Evolutionary conservation across 64 coral and sea anemone species (phyloP), one percentile per base, ranked within the genome.

Genomic region (Cladopsammia gracilis): DNA sequence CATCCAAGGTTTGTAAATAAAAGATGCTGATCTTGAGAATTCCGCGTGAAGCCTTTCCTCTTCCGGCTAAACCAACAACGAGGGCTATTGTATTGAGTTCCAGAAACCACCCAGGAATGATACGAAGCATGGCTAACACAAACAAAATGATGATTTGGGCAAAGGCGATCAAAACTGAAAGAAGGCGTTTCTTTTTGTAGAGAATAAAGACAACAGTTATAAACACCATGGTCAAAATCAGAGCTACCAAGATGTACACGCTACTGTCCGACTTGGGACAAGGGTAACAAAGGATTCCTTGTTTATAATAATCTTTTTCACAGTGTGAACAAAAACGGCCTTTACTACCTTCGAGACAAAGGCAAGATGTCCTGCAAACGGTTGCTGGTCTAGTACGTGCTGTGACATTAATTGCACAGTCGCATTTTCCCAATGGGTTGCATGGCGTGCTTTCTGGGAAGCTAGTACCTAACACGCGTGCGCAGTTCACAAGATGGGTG

Each of bases 1-100:
- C 95, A 86, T 97, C 92, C 45, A 94, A 73, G 47, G 93, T 82
- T 26, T 97, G 95, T 3, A 97, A 61, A 71, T 97, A 94, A 77
- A 94, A 97, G 20, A 97, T 74, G 16, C 73, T 58, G 43, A 97
- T 97, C 71, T 93, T 94, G 10, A 91, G 48, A 16, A 93, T 71
- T 12, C 95, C 95, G 53, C 81, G 34, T 6, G 80, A 54, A 10
- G 45, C 23, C 9, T 72, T 86, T 12, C 81, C 83, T 58, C 84
- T 79, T 75, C 92, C 92, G 62, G 83, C 81, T 3, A 97, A 18
- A 64, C 87, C 86, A 64, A 97, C 62, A n/a, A 97, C 14, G 19
- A 94, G 77, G 6, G 62, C 45, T 11, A 97, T 74, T 16, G 68
- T 71, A 48, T 94, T 89, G 22, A 90, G 76, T 82, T 97, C 92